phyloP scores from a whole-genome alignment of 2,888 invertebrate genomes.

The Diploptera punctata region DNA sequence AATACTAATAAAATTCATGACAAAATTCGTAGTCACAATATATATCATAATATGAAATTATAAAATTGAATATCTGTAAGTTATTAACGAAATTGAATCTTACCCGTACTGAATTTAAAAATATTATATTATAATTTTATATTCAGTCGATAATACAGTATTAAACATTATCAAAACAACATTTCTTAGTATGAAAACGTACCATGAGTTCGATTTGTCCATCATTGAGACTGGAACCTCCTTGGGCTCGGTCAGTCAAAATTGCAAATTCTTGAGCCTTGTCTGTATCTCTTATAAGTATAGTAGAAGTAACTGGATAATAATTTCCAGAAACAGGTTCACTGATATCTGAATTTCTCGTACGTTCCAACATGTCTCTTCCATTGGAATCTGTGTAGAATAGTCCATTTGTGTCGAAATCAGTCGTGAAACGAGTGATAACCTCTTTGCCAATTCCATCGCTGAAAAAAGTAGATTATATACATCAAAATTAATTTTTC shows the following conservation, averaged over 20 bases:
- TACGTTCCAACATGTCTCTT: constrained; percentile 70
- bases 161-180: no score
- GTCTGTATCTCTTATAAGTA: constrained; percentile 59
- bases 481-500: no score
- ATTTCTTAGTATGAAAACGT: no score
- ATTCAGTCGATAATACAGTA: no score
- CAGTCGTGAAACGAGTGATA: constrained; percentile 67
- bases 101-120: no score
- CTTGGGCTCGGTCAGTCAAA: constrained; percentile 67
- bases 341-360: constrained; percentile 61
- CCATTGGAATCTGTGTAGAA: constrained; percentile 85
- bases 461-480: no score
- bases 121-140: no score
- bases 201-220: constrained; percentile 74
- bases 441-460: constrained; percentile 67
- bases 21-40: no score
- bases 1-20: no score
- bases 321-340: constrained; percentile 74
- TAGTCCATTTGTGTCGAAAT: constrained; percentile 59
- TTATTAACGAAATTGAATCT: no score
- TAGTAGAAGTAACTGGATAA: constrained; percentile 74
- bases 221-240: constrained; percentile 64
- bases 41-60: no score
- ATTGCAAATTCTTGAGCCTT: constrained; percentile 60
- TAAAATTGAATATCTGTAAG: no score